Conservation (phyloP, 2,888 invertebrate genomes). For the Adela reaumurella region DNA sequence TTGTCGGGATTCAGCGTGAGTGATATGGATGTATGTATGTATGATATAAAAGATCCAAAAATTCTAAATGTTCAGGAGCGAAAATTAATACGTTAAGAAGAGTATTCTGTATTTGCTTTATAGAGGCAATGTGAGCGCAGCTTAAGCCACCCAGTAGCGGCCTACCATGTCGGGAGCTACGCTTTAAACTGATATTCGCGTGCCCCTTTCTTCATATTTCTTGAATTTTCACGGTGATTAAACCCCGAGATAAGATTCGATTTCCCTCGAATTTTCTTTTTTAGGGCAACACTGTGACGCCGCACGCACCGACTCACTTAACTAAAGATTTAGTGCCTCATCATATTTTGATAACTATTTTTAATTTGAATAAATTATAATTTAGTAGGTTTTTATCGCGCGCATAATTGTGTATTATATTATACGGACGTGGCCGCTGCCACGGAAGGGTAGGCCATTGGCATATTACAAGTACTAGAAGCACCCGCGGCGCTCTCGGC, state of each 20-base stretch:
- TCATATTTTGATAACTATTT: slow-evolving; percentile 57
- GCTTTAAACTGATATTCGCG: slow-evolving; percentile 44
- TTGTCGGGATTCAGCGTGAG: too few relatives aligned
- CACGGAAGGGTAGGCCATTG: background rate
- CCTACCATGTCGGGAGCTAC: slow-evolving; percentile 9
- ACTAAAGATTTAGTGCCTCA: slow-evolving; percentile 53
- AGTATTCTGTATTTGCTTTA: too few relatives aligned
- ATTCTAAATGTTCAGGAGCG: too few relatives aligned
- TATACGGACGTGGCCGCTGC: slow-evolving; percentile 16
- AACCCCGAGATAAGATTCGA: slow-evolving; percentile 25
- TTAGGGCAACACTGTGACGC: background rate
- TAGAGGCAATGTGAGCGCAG: too few relatives aligned
- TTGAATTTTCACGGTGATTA: slow-evolving; percentile 51
- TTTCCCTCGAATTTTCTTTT: background rate
- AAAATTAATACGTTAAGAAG: slow-evolving; percentile 20
- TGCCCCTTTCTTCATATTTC: slow-evolving; percentile 23
- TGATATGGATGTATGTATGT: too few relatives aligned
- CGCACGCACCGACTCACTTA: slow-evolving; percentile 51
- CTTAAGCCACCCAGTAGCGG: too few relatives aligned
- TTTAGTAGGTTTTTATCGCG: slow-evolving; percentile 45
- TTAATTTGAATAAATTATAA: slow-evolving; percentile 58
- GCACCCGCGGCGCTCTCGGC: too few relatives aligned
- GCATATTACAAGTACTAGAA: too few relatives aligned
- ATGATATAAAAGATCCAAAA: too few relatives aligned
- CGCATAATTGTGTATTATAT: slow-evolving; percentile 36